These are phyloP conservation scores for Siniperca scherzeri DNA, from an alignment of 2,797 vertebrate species.

Conservation along the genomic window DNA sequence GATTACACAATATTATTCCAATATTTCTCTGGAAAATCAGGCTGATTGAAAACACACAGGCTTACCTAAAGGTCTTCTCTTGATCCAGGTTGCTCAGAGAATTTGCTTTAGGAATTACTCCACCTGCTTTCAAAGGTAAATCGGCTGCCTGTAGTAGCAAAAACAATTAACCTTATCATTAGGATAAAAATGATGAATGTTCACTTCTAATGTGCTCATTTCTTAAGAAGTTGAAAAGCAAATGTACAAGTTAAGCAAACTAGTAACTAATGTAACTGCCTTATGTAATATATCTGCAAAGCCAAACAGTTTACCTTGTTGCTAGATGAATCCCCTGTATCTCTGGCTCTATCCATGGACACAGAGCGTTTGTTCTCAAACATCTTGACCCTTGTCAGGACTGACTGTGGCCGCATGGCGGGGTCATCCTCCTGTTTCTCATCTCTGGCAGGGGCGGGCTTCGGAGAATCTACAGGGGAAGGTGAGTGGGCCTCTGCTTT, in stretches of 20 bases:
- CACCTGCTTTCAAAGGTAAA: constrained; percentile 89
- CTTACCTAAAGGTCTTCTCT: constrained; percentile 94
- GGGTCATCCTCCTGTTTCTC: constrained; percentile 91
- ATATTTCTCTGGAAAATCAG: not conserved
- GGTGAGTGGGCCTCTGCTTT: constrained; percentile 86
- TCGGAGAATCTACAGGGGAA: constrained; percentile 73
- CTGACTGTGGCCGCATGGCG: constrained; percentile 94
- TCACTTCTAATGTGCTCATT: not conserved
- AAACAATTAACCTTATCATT: constrained; percentile 25
- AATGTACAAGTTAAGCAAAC: not conserved
- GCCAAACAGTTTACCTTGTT: constrained; percentile 84
- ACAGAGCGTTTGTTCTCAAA: constrained; percentile 97
- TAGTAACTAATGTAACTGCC: not conserved
- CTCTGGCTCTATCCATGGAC: constrained; percentile 92
- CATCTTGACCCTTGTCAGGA: constrained; percentile 97
- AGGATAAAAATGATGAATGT: not conserved
- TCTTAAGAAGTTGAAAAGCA: constrained; percentile 3
- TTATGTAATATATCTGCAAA: not conserved
- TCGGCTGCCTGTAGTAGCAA: constrained; percentile 87
- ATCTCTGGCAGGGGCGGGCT: constrained; percentile 83
- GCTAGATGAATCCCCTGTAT: constrained; percentile 82
- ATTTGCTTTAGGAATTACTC: constrained; percentile 91
- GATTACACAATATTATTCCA: not conserved
- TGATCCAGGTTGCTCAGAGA: constrained; percentile 94
- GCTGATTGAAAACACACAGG: not conserved